phyloP scores from a whole-genome alignment of 2,113 vertebrate species.

The human region GRCh38 chr6:103260001-103260500 shows the following conservation, averaged over 20 bases:
- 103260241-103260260: not conserved
- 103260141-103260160: not conserved
- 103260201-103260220: not conserved
- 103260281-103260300: not conserved
- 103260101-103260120: not conserved
- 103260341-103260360: not conserved
- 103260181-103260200: not conserved
- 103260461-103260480: not conserved
- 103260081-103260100: not conserved
- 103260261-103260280: not conserved
- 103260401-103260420: not conserved
- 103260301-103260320: not conserved
- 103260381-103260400: not conserved
- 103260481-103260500: not conserved
- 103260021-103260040: conserved; percentile 15
- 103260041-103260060: not conserved
- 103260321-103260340: not conserved
- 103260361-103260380: not conserved
- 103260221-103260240: not conserved
- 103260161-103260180: not conserved
- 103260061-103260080: not conserved
- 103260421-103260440: not conserved
- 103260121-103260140: not conserved
- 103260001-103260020: not conserved
- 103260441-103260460: not conserved